Evolutionary conservation across 2,113 vertebrate genomes (phyloP).

Genomic region (Mus spicilegus): DNA sequence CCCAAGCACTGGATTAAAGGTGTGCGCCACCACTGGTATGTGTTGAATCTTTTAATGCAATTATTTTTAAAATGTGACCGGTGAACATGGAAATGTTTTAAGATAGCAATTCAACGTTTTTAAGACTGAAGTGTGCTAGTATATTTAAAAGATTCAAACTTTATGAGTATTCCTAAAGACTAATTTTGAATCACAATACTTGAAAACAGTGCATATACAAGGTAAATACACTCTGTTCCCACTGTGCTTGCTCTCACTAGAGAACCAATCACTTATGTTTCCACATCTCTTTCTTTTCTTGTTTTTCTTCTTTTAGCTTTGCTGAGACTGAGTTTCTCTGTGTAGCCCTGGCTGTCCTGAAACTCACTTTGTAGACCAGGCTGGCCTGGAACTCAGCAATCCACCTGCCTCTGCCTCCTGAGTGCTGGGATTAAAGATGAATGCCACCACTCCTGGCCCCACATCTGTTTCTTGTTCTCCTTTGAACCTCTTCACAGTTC

Average conservation of each 20-base stretch:
- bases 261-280: slow-evolving; percentile 15
- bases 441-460: background rate
- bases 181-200: slow-evolving; percentile 56
- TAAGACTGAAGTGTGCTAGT: background rate
- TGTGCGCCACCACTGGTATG: background rate
- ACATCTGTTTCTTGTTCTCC: background rate
- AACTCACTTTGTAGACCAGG: background rate
- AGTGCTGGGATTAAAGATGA: background rate
- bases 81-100: background rate
- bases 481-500: background rate
- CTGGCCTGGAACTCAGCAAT: background rate
- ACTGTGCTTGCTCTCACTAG: background rate
- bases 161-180: slow-evolving; percentile 58
- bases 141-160: background rate
- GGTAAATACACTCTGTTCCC: background rate
- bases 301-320: background rate
- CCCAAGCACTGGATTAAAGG: too few species aligned
- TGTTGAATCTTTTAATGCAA: slow-evolving; percentile 18
- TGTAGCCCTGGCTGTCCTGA: background rate
- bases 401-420: background rate
- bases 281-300: background rate
- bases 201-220: slow-evolving; percentile 1
- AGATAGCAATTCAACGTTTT: background rate
- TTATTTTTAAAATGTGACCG: slow-evolving; percentile 29
- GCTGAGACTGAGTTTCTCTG: background rate